These are phyloP conservation scores for Drosophila lacertosa DNA, from an alignment of 1,140 invertebrate genomes.

Conservation along the genomic window DNA sequence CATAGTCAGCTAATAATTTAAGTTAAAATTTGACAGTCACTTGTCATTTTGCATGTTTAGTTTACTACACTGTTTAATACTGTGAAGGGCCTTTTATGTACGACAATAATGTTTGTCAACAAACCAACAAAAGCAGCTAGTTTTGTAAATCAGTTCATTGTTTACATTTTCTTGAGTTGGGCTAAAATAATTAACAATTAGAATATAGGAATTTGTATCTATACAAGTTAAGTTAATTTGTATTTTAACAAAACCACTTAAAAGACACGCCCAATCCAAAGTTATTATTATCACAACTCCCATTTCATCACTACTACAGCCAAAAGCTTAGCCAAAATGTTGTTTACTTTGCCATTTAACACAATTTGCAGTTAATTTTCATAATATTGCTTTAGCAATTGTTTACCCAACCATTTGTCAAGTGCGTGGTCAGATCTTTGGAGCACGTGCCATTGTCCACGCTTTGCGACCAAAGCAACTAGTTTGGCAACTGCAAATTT, in stretches of 20 bases:
- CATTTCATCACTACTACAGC: neutral
- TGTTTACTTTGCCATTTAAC: slow-evolving; percentile 45
- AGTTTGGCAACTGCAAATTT: slow-evolving; percentile 1
- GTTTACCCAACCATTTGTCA: slow-evolving; percentile 49
- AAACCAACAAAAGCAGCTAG: too few relatives aligned
- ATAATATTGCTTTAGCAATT: slow-evolving; percentile 12
- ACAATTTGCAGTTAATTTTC: slow-evolving; percentile 36
- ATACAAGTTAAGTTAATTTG: neutral
- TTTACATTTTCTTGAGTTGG: too few relatives aligned
- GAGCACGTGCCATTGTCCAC: slow-evolving; percentile 55
- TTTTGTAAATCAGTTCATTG: too few relatives aligned
- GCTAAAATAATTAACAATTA: too few relatives aligned
- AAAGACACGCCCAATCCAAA: neutral
- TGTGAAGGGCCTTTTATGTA: too few relatives aligned
- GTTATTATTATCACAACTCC: neutral
- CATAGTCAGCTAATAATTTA: too few relatives aligned
- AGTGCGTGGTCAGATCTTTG: slow-evolving; percentile 2
- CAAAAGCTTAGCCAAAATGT: neutral
- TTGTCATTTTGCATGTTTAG: too few relatives aligned
- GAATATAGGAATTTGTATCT: neutral
- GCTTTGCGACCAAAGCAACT: neutral
- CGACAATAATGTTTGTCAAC: too few relatives aligned
- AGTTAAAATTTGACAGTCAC: too few relatives aligned
- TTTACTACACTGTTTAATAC: too few relatives aligned
- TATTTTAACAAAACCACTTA: too few relatives aligned